Percentiles rank a stretch among this genome's conserved stretches.
Conservation (phyloP, 2,113 vertebrate species). For the Atlantisia rogersi region DNA sequence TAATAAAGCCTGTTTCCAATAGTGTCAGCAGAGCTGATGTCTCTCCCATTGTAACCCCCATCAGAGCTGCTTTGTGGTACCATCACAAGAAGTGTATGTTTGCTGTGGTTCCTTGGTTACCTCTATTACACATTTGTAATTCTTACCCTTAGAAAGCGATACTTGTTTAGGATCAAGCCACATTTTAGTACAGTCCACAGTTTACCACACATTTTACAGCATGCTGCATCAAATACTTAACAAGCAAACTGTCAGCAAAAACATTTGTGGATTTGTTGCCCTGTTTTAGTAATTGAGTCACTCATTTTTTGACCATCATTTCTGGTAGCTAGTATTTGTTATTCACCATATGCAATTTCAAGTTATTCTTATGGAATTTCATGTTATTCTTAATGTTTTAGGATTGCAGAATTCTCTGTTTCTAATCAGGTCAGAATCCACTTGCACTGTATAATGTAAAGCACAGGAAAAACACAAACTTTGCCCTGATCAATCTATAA, state of each 20-base stretch:
- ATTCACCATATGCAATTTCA: background rate
- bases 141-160: background rate
- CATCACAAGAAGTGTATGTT: background rate
- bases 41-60: background rate
- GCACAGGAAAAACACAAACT: background rate
- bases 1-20: background rate
- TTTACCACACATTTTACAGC: background rate
- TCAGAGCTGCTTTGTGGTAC: background rate
- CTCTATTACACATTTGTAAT: background rate
- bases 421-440: background rate
- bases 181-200: background rate
- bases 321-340: background rate
- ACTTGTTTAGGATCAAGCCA: rapidly evolving
- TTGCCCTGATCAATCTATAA: background rate
- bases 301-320: background rate
- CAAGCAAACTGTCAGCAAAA: background rate
- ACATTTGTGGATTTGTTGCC: background rate
- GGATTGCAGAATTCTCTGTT: background rate
- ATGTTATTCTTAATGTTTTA: background rate
- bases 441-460: background rate
- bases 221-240: background rate
- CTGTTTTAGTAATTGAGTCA: background rate
- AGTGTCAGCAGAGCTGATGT: background rate
- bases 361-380: background rate
- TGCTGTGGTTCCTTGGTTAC: background rate